Base-by-base conservation (phyloP, 2,113 vertebrate species). In the Galbula dea region DNA sequence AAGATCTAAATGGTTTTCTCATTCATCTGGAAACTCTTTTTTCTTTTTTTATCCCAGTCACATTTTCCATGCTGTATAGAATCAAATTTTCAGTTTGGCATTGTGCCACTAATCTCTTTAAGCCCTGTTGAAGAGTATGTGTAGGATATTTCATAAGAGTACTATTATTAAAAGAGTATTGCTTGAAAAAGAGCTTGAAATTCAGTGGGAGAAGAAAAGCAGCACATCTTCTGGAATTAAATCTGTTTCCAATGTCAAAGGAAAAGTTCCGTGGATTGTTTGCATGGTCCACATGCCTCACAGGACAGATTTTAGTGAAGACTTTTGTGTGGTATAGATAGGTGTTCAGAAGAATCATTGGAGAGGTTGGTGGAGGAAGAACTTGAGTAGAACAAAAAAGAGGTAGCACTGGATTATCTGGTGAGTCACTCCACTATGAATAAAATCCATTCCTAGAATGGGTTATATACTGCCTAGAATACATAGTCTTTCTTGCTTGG, bases 331-430 rank as follows among this genome's bases (percentile, higher is more conserved):
- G 30, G 12, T 39, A 74, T 15, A 34, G 17, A n/a, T 63, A 23
- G 22, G 48, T 49, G 48, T 22, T 79, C 52, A 78, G 52, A 68
- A 78, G 65, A 4, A 63, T 11, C 45, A 37, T 3, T 78, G 29
- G 29, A 83, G 34, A 85, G 21, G 7, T 10, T 52, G 37, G 7
- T 3, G 6, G 34, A 58, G 46, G 48, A 82, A 86, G 46, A 69
- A 24, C 12, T 61, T 78, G 11, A 21, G 22, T 37, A 68, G 49
- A 68, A 30, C 11, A 77, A 69, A 24, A 29, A 15, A 91, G 45
- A 0, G 4, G 18, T 36, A 45, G 34, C 4, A 1, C 14, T 69
- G 65, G 17, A 37, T 68, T 52, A 6, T 16, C 41, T 3, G 0
- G 54, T 29, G 34, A 39, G 39, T 66, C 34, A 66, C 13, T 76